Percentiles rank a stretch among this genome's conserved stretches.
Evolutionary conservation across 2,888 invertebrate species (phyloP).

Genomic region (Acanthoscelides obtectus): DNA sequence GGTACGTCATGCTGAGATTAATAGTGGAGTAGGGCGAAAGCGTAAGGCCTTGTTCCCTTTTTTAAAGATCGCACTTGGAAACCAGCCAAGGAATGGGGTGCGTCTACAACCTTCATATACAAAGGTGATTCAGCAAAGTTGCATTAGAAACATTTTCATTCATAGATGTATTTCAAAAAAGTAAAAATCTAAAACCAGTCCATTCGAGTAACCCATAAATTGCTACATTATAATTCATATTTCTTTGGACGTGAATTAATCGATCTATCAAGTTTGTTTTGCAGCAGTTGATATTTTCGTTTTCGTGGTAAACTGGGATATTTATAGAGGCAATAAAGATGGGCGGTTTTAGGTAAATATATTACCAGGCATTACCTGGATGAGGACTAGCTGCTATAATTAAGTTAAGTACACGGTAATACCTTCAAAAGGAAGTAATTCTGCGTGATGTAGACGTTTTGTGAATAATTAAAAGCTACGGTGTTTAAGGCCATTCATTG

Average conservation of each 20-base stretch:
- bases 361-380: not conserved
- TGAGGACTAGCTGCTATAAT: not conserved
- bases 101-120: not conserved
- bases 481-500: not conserved
- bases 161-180: not conserved
- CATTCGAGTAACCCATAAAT: not conserved
- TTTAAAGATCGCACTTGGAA: not conserved
- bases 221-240: not conserved
- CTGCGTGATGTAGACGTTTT: not conserved
- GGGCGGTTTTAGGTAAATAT: not conserved
- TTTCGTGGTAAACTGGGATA: not conserved
- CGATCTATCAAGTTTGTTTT: not conserved
- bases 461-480: not conserved
- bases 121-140: not conserved
- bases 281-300: not conserved
- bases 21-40: not conserved
- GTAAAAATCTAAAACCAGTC: not conserved
- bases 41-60: not conserved
- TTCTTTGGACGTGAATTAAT: not conserved
- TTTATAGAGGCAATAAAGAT: not conserved
- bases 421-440: not conserved
- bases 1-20: not conserved
- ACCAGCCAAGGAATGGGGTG: not conserved
- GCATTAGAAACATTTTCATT: not conserved
- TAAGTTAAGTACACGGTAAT: not conserved